A percentile compares a stretch with the other conserved stretches of the same genome.
Evolutionary conservation across 1,140 invertebrate genomes (phyloP).

Genomic region (Drosophila murphyi): DNA sequence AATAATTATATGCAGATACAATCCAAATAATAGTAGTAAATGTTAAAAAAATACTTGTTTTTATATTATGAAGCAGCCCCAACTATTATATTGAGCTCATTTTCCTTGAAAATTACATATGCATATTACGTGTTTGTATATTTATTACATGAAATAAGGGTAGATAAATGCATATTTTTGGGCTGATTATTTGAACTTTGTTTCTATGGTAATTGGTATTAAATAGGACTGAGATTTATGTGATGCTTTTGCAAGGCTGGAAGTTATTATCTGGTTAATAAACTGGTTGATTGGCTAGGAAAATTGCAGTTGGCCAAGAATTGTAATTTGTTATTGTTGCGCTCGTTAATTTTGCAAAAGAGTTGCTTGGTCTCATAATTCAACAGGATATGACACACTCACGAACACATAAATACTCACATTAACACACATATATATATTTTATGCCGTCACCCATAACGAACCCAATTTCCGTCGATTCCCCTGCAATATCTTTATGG

Average conservation of each 20-base stretch:
- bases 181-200: too few relatives aligned
- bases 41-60: too few relatives aligned
- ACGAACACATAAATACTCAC: background rate
- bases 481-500: background rate
- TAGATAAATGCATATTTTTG: too few relatives aligned
- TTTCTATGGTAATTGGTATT: too few relatives aligned
- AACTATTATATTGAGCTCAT: too few relatives aligned
- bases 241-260: background rate
- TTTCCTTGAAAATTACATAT: too few relatives aligned
- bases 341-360: constrained; percentile 11
- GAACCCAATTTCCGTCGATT: constrained; percentile 38
- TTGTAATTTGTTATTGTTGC: background rate
- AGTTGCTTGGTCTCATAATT: constrained; percentile 21
- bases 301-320: constrained; percentile 12
- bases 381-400: constrained; percentile 30
- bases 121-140: too few relatives aligned
- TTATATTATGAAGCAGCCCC: too few relatives aligned
- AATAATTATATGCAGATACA: too few relatives aligned
- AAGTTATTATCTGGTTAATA: constrained; percentile 25
- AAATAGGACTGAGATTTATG: too few relatives aligned
- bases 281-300: constrained; percentile 27
- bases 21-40: too few relatives aligned
- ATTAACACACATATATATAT: constrained; percentile 3
- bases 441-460: constrained; percentile 42
- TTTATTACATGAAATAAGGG: too few relatives aligned